A percentile compares a stretch with the other conserved stretches of the same genome.
Conservation (phyloP, 1,140 invertebrate species). For the Melitaea cinxia region DNA sequence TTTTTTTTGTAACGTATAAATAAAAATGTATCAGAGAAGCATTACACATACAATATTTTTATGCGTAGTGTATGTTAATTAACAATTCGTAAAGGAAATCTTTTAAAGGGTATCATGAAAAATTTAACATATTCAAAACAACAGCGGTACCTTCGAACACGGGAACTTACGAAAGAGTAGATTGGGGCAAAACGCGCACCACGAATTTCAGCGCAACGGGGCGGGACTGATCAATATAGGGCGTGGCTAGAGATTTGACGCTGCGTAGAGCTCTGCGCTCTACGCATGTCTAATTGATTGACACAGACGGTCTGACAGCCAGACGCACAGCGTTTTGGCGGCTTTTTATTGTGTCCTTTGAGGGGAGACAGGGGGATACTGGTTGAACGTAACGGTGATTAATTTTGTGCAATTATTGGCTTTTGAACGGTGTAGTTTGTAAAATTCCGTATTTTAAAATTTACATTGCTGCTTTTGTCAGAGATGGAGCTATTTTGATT, state of each 20-base stretch:
- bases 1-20: too few relatives aligned
- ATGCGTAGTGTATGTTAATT: neutral
- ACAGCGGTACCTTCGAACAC: constrained; percentile 41
- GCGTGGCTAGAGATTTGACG: constrained; percentile 63
- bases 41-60: too few relatives aligned
- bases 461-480: neutral
- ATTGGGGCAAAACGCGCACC: constrained; percentile 54
- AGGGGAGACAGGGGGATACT: constrained; percentile 44
- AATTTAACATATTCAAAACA: constrained; percentile 12
- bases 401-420: constrained; percentile 58
- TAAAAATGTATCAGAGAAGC: too few relatives aligned
- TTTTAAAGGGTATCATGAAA: constrained; percentile 4
- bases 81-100: constrained; percentile 3
- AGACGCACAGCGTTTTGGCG: constrained; percentile 63
- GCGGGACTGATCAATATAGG: constrained; percentile 70
- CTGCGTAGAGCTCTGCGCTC: constrained; percentile 67
- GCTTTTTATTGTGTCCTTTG: constrained; percentile 71
- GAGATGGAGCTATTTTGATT: neutral
- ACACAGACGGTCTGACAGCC: constrained; percentile 71
- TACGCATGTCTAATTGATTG: constrained; percentile 71
- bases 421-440: constrained; percentile 36
- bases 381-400: constrained; percentile 53
- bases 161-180: constrained; percentile 50
- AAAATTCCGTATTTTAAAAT: constrained; percentile 14
- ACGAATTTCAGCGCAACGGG: constrained; percentile 63